These are phyloP conservation scores for Gymnopithys bicolor DNA, from an alignment of 2,797 vertebrate genomes.

Conservation along the genomic window DNA sequence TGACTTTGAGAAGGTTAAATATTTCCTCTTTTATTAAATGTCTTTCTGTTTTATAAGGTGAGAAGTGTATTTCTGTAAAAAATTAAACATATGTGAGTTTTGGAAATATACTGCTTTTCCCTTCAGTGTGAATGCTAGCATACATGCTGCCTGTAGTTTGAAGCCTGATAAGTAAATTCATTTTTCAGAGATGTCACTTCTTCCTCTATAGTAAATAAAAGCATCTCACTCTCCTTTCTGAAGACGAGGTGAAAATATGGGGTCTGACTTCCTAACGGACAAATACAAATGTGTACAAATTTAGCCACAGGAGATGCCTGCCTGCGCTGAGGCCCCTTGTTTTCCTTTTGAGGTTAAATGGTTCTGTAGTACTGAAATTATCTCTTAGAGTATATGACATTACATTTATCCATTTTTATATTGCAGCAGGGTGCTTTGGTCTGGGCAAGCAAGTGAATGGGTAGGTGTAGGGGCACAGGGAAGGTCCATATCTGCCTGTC, in stretches of 20 bases:
- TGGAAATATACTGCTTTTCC: neutral
- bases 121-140: neutral
- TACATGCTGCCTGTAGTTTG: neutral
- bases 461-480: neutral
- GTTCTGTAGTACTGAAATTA: neutral
- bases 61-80: neutral
- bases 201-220: neutral
- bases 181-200: conserved; percentile 39
- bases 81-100: neutral
- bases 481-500: neutral
- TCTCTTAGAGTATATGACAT: neutral
- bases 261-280: neutral
- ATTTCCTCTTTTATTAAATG: neutral
- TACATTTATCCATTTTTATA: neutral
- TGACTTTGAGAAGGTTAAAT: conserved; percentile 42
- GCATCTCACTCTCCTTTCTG: neutral
- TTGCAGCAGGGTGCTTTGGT: neutral
- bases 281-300: neutral
- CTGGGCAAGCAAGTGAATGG: neutral
- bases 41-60: neutral
- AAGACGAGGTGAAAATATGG: neutral
- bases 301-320: neutral
- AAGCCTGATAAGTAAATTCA: conserved; percentile 25
- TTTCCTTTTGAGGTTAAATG: neutral
- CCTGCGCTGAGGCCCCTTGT: neutral